Base-by-base conservation (phyloP, 2,113 vertebrate genomes). In the Lagopus muta region DNA sequence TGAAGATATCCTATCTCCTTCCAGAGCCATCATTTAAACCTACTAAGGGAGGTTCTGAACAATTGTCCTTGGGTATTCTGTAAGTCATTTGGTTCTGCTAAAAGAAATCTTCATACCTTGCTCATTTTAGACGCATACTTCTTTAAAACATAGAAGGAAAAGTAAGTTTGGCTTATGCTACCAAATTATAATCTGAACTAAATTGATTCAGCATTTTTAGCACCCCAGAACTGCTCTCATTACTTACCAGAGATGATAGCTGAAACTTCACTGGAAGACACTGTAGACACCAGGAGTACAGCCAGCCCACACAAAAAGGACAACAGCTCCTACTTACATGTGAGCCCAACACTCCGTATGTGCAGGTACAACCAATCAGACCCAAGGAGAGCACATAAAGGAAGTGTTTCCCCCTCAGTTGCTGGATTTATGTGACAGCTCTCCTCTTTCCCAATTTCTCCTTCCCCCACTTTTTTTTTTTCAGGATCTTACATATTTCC, bases 231-330 rank as follows among this genome's bases (percentile, higher is more conserved):
- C 13, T 67, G 13, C 47, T 75, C 28, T 64, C 27, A n/a, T 13
- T 74, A 20, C 27, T 61, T 30, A 30, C 17, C 12, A 61, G 25
- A 72, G 19, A 32, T 7, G 6, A 67, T 50, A 74, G 24, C 28
- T 81, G 32, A 86, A 86, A 69, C 6, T 2, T 58, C 34, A n/a
- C 0, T 0, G 8, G 43, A 8, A 45, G 12, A 7, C 58, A 27
- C 50, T 13, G 32, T 40, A 1, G 1, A 4, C 42, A 40, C 22
- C 36, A 55, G 15, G 30, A 60, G 1, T 0, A 2, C 8, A 36
- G 19, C 9, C 70, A 80, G 13, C 1, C 13, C 54, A 50, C 20
- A 30, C 18, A 77, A 15, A 43, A 34, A 61, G 18, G 42, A 40
- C 61, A 67, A 18, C 7, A 61, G 10, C 28, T 6, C 7, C 27